Percentiles rank a stretch among this genome's conserved stretches.
Evolutionary conservation across 2,888 invertebrate genomes (phyloP).

Genomic region (Eulithis testata): DNA sequence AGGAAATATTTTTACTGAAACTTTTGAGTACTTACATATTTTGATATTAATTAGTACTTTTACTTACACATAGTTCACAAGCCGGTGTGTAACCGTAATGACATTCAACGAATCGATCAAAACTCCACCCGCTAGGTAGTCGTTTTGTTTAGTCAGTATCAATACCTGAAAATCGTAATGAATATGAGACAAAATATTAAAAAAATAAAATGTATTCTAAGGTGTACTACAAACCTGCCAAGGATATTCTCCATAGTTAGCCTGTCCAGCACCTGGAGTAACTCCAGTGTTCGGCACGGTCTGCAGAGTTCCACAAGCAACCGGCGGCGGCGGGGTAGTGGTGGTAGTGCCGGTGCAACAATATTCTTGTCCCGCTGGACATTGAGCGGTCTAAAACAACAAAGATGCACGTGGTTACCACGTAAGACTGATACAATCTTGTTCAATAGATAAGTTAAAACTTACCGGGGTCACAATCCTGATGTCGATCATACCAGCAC

Average conservation of each 20-base stretch:
- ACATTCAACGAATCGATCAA: constrained; percentile 88
- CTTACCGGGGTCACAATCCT: constrained; percentile 86
- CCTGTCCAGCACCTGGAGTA: constrained; percentile 79
- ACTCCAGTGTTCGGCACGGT: constrained; percentile 63
- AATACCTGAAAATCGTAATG: constrained; percentile 71
- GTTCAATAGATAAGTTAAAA: not conserved
- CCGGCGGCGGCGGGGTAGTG: constrained; percentile 31
- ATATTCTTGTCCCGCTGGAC: constrained; percentile 72
- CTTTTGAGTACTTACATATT: too few relatives aligned
- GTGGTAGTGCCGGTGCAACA: constrained; percentile 64
- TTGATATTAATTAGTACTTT: too few relatives aligned
- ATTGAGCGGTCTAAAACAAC: constrained; percentile 49
- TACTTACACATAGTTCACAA: constrained; percentile 85
- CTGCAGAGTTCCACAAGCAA: constrained; percentile 78
- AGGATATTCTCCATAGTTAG: constrained; percentile 88
- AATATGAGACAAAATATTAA: not conserved
- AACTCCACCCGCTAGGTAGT: constrained; percentile 89
- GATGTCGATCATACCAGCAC: constrained; percentile 85
- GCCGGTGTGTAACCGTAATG: constrained; percentile 90
- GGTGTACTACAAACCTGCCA: constrained; percentile 84
- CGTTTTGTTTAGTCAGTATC: constrained; percentile 83
- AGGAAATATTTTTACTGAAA: too few relatives aligned
- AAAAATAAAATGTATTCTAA: too few relatives aligned
- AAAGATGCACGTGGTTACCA: constrained; percentile 15
- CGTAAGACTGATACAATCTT: not conserved